Evolutionary conservation across 2,888 invertebrate species (phyloP).

Genomic region (Teleogryllus oceanicus): DNA sequence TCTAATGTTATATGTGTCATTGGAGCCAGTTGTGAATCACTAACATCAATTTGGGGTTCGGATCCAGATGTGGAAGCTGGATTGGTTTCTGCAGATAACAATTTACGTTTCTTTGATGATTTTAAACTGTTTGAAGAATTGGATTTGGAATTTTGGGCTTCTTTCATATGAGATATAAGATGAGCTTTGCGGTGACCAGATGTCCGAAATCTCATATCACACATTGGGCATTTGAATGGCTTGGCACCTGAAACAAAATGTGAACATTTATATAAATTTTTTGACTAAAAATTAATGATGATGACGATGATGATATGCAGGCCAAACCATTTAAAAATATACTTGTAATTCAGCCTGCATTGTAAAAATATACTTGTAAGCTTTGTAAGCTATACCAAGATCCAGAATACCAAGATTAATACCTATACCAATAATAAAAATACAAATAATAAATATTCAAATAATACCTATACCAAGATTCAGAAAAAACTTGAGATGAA

Average conservation of each 20-base stretch:
- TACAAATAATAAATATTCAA: no score
- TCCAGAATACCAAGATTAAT: no score
- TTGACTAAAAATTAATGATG: background rate
- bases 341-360: no score
- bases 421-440: no score
- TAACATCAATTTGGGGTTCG: background rate
- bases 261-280: constrained; percentile 24
- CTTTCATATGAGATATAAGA: constrained; percentile 29
- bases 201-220: constrained; percentile 61
- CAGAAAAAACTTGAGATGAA: no score
- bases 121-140: background rate
- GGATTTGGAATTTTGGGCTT: background rate
- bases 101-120: constrained; percentile 9
- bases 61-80: background rate
- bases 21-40: background rate
- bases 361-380: no score
- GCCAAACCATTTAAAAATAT: no score
- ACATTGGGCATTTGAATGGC: constrained; percentile 59
- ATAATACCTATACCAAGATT: no score
- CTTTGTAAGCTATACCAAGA: no score
- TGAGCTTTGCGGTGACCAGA: constrained; percentile 65
- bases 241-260: constrained; percentile 50
- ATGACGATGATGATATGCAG: no score
- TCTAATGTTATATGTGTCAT: constrained; percentile 26
- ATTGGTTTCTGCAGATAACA: background rate